Percentiles rank a stretch among this genome's conserved stretches.
Evolutionary conservation across 2,888 invertebrate species (phyloP).

Genomic region (Microplitis manilae): DNA sequence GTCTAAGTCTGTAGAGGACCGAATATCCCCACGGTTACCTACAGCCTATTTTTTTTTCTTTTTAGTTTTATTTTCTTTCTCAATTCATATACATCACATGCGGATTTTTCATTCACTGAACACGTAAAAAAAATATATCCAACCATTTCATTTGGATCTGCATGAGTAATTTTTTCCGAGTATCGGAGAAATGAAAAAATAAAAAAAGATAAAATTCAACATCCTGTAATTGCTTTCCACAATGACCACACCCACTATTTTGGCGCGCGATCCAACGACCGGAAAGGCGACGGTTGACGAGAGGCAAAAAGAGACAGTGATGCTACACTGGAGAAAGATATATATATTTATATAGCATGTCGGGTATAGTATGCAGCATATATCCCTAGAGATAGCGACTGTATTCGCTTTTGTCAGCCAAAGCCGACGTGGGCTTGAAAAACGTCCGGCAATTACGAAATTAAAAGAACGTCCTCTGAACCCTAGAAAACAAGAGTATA

Average conservation of each 20-base stretch:
- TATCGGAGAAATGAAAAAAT: constrained; percentile 5
- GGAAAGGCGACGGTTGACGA: constrained; percentile 40
- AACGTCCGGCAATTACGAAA: constrained; percentile 51
- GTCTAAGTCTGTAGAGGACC: constrained; percentile 24
- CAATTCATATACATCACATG: not conserved
- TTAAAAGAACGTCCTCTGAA: constrained; percentile 49
- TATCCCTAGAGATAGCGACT: not conserved
- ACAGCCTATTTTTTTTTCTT: not conserved
- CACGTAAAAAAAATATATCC: constrained; percentile 12
- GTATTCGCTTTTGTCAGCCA: constrained; percentile 35
- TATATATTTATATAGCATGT: not conserved
- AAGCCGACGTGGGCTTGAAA: constrained; percentile 41
- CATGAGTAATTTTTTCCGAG: constrained; percentile 21
- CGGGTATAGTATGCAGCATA: not conserved
- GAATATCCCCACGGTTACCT: not conserved
- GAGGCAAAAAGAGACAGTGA: constrained; percentile 21
- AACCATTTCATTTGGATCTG: constrained; percentile 20
- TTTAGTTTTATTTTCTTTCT: not conserved
- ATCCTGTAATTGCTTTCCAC: constrained; percentile 32
- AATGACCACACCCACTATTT: constrained; percentile 41
- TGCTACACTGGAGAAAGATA: constrained; percentile 5
- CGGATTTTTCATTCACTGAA: constrained; percentile 1
- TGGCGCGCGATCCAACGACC: constrained; percentile 30
- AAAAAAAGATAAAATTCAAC: not conserved
- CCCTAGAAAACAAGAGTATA: constrained; percentile 42